Conservation (phyloP, 2,797 vertebrate genomes). For the Silurus aristotelis region DNA sequence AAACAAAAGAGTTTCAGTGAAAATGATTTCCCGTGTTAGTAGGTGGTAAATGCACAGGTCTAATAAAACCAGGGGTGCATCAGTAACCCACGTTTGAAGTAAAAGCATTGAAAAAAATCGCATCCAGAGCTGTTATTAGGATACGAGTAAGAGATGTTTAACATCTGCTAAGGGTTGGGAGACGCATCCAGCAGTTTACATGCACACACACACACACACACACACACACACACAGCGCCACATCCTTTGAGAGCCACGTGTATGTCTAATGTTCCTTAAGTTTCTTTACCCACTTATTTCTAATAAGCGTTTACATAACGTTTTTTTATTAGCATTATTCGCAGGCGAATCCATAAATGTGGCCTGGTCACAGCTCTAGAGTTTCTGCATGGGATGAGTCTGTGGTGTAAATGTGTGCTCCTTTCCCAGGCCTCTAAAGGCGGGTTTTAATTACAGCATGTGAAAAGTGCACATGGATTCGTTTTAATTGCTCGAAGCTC, state of each 20-base stretch:
- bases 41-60: not conserved
- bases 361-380: not conserved
- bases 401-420: slow-evolving; percentile 57
- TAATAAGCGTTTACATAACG: not conserved
- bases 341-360: not conserved
- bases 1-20: not conserved
- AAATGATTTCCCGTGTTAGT: slow-evolving; percentile 1
- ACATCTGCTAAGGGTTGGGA: slow-evolving; percentile 7
- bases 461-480: slow-evolving; percentile 69
- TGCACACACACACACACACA: slow-evolving; percentile 3
- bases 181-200: not conserved
- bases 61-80: not conserved
- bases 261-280: slow-evolving; percentile 1
- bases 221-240: not conserved
- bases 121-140: slow-evolving; percentile 7
- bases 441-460: slow-evolving; percentile 72
- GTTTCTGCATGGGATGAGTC: slow-evolving; percentile 39
- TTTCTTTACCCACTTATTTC: slow-evolving; percentile 18
- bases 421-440: slow-evolving; percentile 66
- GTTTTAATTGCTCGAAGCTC: slow-evolving; percentile 65
- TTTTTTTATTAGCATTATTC: not conserved
- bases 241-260: not conserved
- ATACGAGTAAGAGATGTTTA: not conserved
- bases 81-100: not conserved
- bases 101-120: not conserved